Conservation (phyloP, 1,140 invertebrate genomes). For the Prorops nasuta region DNA sequence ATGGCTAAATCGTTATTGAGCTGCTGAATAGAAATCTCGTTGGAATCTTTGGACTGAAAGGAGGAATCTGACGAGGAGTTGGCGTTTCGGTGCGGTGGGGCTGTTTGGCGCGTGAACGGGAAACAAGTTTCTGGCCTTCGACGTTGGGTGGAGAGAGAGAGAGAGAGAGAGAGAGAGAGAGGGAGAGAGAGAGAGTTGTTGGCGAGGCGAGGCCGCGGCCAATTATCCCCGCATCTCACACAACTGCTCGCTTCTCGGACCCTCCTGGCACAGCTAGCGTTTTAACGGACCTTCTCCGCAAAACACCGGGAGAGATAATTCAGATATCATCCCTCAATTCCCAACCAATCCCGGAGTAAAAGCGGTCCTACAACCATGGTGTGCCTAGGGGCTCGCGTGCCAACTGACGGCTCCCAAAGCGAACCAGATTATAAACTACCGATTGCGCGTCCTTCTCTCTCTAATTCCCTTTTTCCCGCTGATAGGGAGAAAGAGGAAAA, state of each 20-base stretch:
- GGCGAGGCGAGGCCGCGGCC: too few relatives aligned
- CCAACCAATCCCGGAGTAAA: constrained; percentile 21
- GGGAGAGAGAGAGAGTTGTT: neutral
- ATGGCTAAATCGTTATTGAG: too few relatives aligned
- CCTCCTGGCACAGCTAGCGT: too few relatives aligned
- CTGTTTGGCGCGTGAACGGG: too few relatives aligned
- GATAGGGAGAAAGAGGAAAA: constrained; percentile 1
- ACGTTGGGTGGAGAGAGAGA: constrained; percentile 14
- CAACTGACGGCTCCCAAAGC: constrained; percentile 38
- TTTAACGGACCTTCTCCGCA: constrained; percentile 22
- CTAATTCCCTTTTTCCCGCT: too few relatives aligned
- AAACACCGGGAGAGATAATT: constrained; percentile 32
- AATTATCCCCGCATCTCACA: constrained; percentile 39
- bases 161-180: neutral
- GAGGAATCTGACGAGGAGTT: too few relatives aligned
- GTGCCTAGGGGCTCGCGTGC: constrained; percentile 37
- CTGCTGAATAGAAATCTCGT: too few relatives aligned
- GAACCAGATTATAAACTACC: constrained; percentile 31
- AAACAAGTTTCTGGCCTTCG: too few relatives aligned
- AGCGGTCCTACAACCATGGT: constrained; percentile 20
- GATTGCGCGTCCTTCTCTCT: too few relatives aligned
- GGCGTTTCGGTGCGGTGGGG: too few relatives aligned
- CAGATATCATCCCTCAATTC: constrained; percentile 41
- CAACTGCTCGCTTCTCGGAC: too few relatives aligned
- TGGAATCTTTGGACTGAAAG: too few relatives aligned